These are phyloP conservation scores for Lathamus discolor DNA, from an alignment of 2,113 vertebrate species.

Conservation along the genomic window DNA sequence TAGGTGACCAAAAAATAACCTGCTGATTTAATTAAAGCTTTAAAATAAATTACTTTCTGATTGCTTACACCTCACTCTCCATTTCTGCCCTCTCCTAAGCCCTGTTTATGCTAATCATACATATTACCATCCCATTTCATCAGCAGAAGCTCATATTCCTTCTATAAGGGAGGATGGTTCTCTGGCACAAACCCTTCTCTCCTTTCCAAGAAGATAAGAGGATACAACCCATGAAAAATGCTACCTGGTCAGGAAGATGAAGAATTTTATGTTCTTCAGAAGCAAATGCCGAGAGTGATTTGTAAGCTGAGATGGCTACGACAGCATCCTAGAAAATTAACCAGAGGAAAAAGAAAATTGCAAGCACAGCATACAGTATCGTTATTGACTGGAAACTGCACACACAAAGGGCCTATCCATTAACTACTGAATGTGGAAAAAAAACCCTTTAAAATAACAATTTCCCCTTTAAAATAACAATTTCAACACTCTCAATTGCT, in stretches of 20 bases:
- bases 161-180: neutral
- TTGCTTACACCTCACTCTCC: neutral
- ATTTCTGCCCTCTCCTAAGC: neutral
- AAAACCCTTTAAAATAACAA: neutral
- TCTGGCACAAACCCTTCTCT: neutral
- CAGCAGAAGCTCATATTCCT: neutral
- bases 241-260: conserved; percentile 88
- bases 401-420: neutral
- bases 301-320: conserved; percentile 86
- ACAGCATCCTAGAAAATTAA: conserved; percentile 76
- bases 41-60: neutral
- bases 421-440: neutral
- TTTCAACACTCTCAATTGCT: neutral
- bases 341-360: neutral
- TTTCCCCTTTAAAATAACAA: neutral
- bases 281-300: conserved; percentile 84
- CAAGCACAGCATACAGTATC: neutral
- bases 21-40: neutral
- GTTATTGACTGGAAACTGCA: neutral
- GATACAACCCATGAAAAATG: neutral
- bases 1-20: neutral
- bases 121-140: neutral
- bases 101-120: neutral
- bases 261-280: conserved; percentile 80
- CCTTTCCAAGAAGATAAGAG: neutral